These are phyloP conservation scores for Scaptomyza pallida DNA, from an alignment of 1,140 invertebrate genomes.

Conservation along the genomic window DNA sequence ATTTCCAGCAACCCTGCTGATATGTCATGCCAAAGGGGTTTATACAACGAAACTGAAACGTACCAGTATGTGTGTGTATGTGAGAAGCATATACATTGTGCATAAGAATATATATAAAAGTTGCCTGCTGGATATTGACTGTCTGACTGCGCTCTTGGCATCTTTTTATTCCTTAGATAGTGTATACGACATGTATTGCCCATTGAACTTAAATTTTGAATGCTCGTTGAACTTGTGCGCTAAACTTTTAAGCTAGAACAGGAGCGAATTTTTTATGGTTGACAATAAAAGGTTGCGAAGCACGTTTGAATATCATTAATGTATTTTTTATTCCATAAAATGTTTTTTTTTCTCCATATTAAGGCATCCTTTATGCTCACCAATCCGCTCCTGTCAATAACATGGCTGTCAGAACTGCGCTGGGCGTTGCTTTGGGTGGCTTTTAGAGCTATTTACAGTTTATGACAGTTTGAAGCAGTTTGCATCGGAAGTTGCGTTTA, in stretches of 20 bases:
- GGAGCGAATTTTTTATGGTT: conserved; percentile 1
- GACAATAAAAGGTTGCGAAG: too few species aligned
- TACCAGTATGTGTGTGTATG: neutral
- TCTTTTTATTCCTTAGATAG: conserved; percentile 1
- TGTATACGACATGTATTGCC: conserved; percentile 2
- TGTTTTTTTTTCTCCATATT: neutral
- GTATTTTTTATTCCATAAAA: too few species aligned
- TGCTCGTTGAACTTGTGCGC: conserved; percentile 7
- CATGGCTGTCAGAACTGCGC: neutral
- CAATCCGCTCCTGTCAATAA: conserved; percentile 33
- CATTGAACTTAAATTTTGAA: conserved; percentile 55
- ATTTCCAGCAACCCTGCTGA: conserved; percentile 15
- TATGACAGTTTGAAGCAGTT: conserved; percentile 63
- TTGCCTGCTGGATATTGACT: conserved; percentile 37
- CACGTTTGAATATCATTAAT: too few species aligned
- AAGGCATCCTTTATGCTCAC: neutral
- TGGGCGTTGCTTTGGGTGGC: neutral
- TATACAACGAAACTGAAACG: neutral
- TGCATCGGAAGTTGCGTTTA: conserved; percentile 18
- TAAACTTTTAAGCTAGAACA: neutral
- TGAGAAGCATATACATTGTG: neutral
- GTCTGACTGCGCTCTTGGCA: conserved; percentile 17
- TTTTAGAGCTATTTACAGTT: conserved; percentile 59
- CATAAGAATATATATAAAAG: neutral
- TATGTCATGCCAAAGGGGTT: conserved; percentile 38